Evolutionary conservation across 2,113 vertebrate genomes (phyloP).

Genomic region (Oplegnathus fasciatus): DNA sequence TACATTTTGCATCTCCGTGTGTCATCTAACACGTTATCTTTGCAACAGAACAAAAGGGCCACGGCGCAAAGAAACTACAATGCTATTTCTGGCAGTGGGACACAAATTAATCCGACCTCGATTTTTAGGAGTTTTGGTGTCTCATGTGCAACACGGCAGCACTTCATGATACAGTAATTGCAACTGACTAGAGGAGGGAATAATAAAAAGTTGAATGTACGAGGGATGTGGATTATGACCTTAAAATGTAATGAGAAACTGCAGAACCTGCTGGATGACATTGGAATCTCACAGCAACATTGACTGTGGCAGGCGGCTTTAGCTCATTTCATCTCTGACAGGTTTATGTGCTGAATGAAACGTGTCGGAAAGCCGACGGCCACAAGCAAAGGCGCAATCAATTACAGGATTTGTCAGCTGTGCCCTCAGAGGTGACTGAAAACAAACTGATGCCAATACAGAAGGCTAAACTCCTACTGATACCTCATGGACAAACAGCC

Average conservation of each 20-base stretch:
- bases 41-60: neutral
- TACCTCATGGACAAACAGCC: conserved; percentile 24
- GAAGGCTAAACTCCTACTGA: conserved; percentile 27
- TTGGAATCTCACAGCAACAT: conserved; percentile 3
- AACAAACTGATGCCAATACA: conserved; percentile 43
- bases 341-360: conserved; percentile 59
- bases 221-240: conserved; percentile 5
- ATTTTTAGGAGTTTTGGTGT: conserved; percentile 1
- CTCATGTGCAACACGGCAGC: neutral
- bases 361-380: conserved; percentile 19
- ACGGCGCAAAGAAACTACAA: neutral
- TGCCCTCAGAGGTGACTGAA: conserved; percentile 47
- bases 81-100: neutral
- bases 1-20: conserved; percentile 1
- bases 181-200: conserved; percentile 8
- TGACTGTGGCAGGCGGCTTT: conserved; percentile 29
- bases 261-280: conserved; percentile 32
- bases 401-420: conserved; percentile 56
- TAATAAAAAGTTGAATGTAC: neutral
- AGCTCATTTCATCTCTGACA: conserved; percentile 62
- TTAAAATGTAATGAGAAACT: conserved; percentile 35
- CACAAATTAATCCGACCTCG: neutral
- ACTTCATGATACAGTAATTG: conserved; percentile 9
- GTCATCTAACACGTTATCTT: conserved; percentile 13
- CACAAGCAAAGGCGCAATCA: conserved; percentile 48